Evolutionary conservation across 2,797 vertebrate species (phyloP), one percentile per base, ranked within the genome.

Genomic region (Melanotaenia boesemani): DNA sequence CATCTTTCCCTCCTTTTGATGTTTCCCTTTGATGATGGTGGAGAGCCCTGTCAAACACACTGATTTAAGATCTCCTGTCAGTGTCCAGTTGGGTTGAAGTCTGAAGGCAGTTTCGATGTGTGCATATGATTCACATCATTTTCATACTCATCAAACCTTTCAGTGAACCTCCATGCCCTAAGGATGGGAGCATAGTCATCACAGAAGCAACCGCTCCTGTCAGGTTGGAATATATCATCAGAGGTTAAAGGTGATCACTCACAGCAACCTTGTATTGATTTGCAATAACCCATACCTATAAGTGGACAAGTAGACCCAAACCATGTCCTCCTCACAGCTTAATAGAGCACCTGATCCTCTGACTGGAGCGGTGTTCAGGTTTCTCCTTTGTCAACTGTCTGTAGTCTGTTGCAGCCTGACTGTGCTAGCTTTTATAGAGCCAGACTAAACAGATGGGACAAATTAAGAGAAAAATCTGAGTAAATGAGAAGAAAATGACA

Each of bases 201-300:
- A 39, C 6, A 22, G 46, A 55, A 54, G 24, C n/a, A 6, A 2
- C 7, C 12, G 2, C 34, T 54, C 59, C 48, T 1, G 34, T 46
- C 18, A 13, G 70, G 30, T 24, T 36, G 36, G 54, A 48, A 46
- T 57, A 28, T 34, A 36, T 57, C 60, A 64, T 57, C 50, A 26
- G 22, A 64, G 52, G 26, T 24, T 46, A 46, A 39, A 63, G 52
- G 28, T 56, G 60, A 48, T 48, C 28, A 64, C 28, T 48, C 15
- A 28, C 26, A 57, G 46, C 50, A 57, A 57, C 52, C 48, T 20
- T 46, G 20, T 44, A 71, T 63, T 56, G 69, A 71, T 71, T 54
- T 55, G 26, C 30, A 46, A 72, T 63, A 32, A 34, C 30, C 60
- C 39, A 48, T 44, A 20, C 50, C 36, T 44, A 36, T 34, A 44